phyloP scores from a whole-genome alignment of 2,113 vertebrate species.

The Anoura caudifer region DNA sequence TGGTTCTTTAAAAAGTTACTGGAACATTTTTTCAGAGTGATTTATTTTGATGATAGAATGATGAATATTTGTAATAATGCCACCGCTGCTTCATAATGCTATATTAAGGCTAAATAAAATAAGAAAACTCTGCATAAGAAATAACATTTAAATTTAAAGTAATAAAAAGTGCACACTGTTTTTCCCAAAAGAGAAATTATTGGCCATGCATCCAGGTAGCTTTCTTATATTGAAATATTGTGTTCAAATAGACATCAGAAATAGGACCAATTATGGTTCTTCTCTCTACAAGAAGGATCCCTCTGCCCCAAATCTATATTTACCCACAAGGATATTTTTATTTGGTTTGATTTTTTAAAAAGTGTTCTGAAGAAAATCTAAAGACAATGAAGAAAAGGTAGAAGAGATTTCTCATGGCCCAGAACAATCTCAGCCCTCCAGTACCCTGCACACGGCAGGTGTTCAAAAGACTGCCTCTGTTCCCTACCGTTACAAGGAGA shows the following conservation, averaged over 20 bases:
- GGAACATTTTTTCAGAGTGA: neutral
- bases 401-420: neutral
- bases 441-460: neutral
- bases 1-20: neutral
- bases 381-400: neutral
- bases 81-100: neutral
- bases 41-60: neutral
- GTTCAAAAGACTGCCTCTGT: neutral
- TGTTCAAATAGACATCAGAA: neutral
- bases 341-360: neutral
- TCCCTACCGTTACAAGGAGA: neutral
- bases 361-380: neutral
- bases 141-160: neutral
- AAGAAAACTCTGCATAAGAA: neutral
- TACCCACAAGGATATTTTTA: neutral
- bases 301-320: neutral
- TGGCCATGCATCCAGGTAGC: neutral
- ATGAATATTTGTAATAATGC: neutral
- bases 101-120: neutral
- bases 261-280: neutral
- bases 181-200: neutral
- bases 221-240: neutral
- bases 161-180: neutral
- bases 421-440: neutral
- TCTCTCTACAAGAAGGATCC: neutral